Evolutionary conservation across 2,888 invertebrate genomes (phyloP).

Genomic region (Volucella inanis): DNA sequence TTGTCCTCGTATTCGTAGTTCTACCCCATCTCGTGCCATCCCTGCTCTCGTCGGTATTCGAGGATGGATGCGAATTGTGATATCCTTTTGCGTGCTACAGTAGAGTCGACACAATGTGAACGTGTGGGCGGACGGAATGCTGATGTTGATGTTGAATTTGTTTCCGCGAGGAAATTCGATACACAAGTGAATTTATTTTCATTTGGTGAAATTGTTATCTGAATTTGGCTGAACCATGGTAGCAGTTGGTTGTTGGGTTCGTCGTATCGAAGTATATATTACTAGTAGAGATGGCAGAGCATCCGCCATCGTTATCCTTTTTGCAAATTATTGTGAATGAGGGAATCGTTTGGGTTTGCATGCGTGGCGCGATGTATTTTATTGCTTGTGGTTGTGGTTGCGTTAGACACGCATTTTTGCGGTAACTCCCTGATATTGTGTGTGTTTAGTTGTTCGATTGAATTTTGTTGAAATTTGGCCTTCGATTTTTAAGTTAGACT

Average conservation of each 20-base stretch:
- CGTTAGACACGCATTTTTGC: slow-evolving; percentile 70
- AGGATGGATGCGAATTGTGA: slow-evolving; percentile 65
- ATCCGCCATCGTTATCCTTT: slow-evolving; percentile 67
- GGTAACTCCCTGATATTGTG: slow-evolving; percentile 47
- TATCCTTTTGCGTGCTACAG: slow-evolving; percentile 62
- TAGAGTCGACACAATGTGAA: slow-evolving; percentile 4
- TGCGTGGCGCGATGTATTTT: slow-evolving; percentile 50
- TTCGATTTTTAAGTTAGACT: slow-evolving; percentile 44
- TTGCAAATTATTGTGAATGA: slow-evolving; percentile 65
- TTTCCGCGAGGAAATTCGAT: slow-evolving; percentile 71
- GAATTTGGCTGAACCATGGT: slow-evolving; percentile 32
- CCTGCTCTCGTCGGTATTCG: slow-evolving; percentile 20
- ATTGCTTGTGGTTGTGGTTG: slow-evolving; percentile 64
- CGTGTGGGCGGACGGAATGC: slow-evolving; percentile 40
- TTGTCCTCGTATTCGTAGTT: background rate
- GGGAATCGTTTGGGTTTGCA: slow-evolving; percentile 49
- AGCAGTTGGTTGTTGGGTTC: background rate
- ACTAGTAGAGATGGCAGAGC: background rate
- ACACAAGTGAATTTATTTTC: slow-evolving; percentile 74
- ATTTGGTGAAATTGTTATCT: slow-evolving; percentile 73
- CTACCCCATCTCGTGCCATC: background rate
- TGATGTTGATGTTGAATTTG: slow-evolving; percentile 70
- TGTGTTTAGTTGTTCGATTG: slow-evolving; percentile 57
- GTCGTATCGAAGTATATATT: background rate
- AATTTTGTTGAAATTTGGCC: slow-evolving; percentile 53